These are phyloP conservation scores for Trachelus troglodyta DNA, from an alignment of 2,888 invertebrate genomes.

Conservation along the genomic window DNA sequence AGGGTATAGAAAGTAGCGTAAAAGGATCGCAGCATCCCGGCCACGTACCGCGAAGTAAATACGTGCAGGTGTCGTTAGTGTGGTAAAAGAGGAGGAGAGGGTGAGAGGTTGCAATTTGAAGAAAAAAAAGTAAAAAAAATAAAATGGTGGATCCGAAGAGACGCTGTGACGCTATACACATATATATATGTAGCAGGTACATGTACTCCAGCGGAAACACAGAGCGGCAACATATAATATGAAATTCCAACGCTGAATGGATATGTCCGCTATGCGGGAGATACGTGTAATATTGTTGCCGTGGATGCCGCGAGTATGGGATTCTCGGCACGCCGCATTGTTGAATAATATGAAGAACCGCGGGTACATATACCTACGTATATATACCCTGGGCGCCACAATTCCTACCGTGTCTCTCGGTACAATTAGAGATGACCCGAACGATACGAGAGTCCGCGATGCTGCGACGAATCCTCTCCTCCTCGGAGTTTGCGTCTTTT, in stretches of 20 bases:
- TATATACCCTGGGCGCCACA: conserved; percentile 33
- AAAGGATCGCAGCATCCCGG: not conserved
- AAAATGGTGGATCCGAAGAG: not conserved
- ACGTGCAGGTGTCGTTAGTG: no score
- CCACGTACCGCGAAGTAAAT: no score
- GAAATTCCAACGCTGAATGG: conserved; percentile 22
- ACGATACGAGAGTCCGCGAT: conserved; percentile 28
- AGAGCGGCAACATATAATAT: conserved; percentile 13
- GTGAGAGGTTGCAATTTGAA: conserved; percentile 1
- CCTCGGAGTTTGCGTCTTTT: conserved; percentile 12
- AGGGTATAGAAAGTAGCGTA: no score
- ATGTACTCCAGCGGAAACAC: not conserved
- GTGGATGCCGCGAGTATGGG: conserved; percentile 2
- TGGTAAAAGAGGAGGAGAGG: conserved; percentile 23
- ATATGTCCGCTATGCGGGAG: conserved; percentile 22
- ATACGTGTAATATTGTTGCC: conserved; percentile 23
- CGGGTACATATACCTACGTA: not conserved
- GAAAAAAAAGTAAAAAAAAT: not conserved
- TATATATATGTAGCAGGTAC: no score
- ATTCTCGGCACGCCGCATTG: conserved; percentile 15
- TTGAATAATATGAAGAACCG: conserved; percentile 40
- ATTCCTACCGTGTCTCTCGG: conserved; percentile 35
- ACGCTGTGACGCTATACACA: no score
- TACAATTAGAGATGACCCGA: conserved; percentile 48
- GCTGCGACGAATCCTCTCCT: conserved; percentile 16